Conservation (phyloP, 92 coral and sea anemone species). For the Hydrozoanthus gracilis region DNA sequence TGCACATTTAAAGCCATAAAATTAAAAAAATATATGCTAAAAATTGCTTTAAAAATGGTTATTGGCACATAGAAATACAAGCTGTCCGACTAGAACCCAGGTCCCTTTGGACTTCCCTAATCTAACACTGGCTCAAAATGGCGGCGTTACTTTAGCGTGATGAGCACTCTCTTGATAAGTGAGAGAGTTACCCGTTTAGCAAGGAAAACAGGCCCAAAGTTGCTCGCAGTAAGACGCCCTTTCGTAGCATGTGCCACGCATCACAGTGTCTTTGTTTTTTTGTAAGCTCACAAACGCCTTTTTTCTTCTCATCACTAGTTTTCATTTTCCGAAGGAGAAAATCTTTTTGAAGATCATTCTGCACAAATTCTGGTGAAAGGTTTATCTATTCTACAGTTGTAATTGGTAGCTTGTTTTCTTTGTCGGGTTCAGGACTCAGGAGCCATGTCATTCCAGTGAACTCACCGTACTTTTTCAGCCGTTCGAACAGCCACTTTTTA, state of each 20-base stretch:
- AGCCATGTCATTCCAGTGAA: slow-evolving; percentile 36
- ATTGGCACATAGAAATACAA: not conserved
- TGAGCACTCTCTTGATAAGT: not conserved
- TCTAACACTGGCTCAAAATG: too few species aligned
- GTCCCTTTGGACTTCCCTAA: too few species aligned
- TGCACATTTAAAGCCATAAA: not conserved
- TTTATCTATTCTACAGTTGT: slow-evolving; percentile 26
- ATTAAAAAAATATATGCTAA: not conserved
- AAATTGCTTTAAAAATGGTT: not conserved
- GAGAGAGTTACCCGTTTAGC: not conserved
- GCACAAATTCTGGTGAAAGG: slow-evolving; percentile 36
- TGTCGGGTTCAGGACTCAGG: slow-evolving; percentile 11
- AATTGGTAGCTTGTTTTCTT: slow-evolving; percentile 25
- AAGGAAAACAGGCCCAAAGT: not conserved
- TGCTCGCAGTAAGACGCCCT: not conserved
- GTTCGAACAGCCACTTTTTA: slow-evolving; percentile 29
- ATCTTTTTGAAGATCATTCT: slow-evolving; percentile 38
- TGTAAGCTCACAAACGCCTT: not conserved
- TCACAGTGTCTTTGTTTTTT: not conserved
- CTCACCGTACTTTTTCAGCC: slow-evolving; percentile 28
- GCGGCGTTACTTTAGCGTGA: too few species aligned
- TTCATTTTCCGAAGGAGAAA: not conserved
- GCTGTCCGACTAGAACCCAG: not conserved
- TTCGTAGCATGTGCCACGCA: not conserved
- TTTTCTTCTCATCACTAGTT: not conserved